Evolutionary conservation across 2,113 vertebrate genomes (phyloP), one percentile per base, ranked within the genome.

Genomic region (Talpa occidentalis): DNA sequence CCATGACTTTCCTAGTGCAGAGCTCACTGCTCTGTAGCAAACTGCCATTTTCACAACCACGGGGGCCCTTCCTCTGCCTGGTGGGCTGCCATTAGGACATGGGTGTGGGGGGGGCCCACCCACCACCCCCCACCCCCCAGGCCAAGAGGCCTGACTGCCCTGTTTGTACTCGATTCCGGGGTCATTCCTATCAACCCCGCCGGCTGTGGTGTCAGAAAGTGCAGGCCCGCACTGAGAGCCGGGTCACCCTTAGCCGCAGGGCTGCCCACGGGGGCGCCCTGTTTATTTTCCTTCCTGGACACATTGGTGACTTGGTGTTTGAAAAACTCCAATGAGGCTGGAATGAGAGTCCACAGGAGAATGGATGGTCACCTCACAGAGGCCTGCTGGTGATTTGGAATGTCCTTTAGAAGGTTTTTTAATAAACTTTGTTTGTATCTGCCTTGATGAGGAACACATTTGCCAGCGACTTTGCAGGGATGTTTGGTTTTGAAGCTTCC

Each of bases 351-450:
- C 94, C 69, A 77, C 97, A 97, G 97, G 98, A 98, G 97, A 97
- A 97, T 96, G 97, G 95, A 96, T 62, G 4, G 98, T 97, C 98
- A 98, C 98, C 97, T 98, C 97, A 90, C 96, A 97, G 97, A 97
- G 96, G 98, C 97, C 98, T 98, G 98, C 98, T 97, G 95, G 97
- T 98, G 98, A 98, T 98, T 98, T 98, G 98, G 97, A 98, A 98
- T 97, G 98, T 94, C 98, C 97, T 97, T 98, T 98, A 98, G 97
- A 97, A 97, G 96, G 96, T 97, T 98, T 98, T 99, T 99, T 99
- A 99, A 99, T 99, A 99, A 99, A 99, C 98, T 98, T 98, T 99
- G 99, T 99, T 99, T 99, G 98, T 99, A 98, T 99, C 99, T 99
- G 98, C 97, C 98, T 98, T 99, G 99, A 99, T 99, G 99, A 99